These are phyloP conservation scores for Coreius guichenoti DNA, from an alignment of 2,797 vertebrate genomes.

Conservation along the genomic window DNA sequence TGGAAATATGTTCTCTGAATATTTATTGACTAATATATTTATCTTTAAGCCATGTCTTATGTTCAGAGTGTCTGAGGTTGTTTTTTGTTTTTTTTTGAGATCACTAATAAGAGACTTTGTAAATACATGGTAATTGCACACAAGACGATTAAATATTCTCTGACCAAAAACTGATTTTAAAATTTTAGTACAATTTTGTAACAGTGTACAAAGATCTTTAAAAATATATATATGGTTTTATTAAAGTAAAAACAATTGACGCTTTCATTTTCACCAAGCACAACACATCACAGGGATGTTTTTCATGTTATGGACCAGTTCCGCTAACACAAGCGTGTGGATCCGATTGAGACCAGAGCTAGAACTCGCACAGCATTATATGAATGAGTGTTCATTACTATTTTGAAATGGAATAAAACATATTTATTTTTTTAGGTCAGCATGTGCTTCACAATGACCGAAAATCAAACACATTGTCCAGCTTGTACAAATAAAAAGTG, in stretches of 20 bases:
- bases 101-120: constrained; percentile 97
- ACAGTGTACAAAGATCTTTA: constrained; percentile 97
- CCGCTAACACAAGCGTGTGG: neutral
- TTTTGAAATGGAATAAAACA: neutral
- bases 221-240: constrained; percentile 99
- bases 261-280: constrained; percentile 58
- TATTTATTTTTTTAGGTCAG: neutral
- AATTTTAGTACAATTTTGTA: constrained; percentile 98
- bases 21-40: constrained; percentile 99
- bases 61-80: constrained; percentile 93
- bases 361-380: neutral
- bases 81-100: constrained; percentile 83
- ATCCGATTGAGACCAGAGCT: neutral
- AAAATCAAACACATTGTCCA: constrained; percentile 1
- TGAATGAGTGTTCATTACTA: neutral
- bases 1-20: constrained; percentile 99
- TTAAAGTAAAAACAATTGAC: constrained; percentile 79
- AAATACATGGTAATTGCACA: constrained; percentile 99
- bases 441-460: neutral
- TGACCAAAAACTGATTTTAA: constrained; percentile 97
- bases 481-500: neutral
- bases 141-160: constrained; percentile 94
- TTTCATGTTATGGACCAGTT: neutral
- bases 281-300: neutral
- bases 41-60: constrained; percentile 99